Evolutionary conservation across 2,888 invertebrate species (phyloP).

Genomic region (Bombylius discolor): DNA sequence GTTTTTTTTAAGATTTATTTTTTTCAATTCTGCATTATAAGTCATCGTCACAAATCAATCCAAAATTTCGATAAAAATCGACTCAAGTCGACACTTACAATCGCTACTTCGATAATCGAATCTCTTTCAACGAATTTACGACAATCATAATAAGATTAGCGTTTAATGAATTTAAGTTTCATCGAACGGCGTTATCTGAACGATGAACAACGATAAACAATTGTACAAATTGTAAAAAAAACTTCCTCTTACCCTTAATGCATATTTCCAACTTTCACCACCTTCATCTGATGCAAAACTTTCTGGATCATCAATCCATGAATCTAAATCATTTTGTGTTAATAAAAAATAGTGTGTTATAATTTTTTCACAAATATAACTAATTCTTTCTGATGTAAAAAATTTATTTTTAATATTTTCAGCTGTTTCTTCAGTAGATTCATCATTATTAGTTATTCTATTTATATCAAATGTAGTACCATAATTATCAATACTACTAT

Average conservation of each 20-base stretch:
- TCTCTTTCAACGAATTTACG: too few relatives aligned
- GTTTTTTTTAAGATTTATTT: too few relatives aligned
- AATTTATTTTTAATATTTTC: slow-evolving; percentile 37
- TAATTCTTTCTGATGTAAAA: slow-evolving; percentile 60
- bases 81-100: too few relatives aligned
- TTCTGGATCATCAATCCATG: slow-evolving; percentile 87
- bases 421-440: slow-evolving; percentile 4
- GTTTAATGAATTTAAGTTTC: too few relatives aligned
- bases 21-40: too few relatives aligned
- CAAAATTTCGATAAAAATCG: too few relatives aligned
- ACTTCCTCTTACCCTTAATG: slow-evolving; percentile 53
- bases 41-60: too few relatives aligned
- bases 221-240: background rate
- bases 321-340: slow-evolving; percentile 66
- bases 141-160: too few relatives aligned
- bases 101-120: too few relatives aligned
- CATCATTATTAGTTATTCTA: background rate
- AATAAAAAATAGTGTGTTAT: slow-evolving; percentile 80
- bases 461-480: too few relatives aligned
- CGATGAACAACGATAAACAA: background rate
- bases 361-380: slow-evolving; percentile 70
- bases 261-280: slow-evolving; percentile 91
- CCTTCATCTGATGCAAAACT: slow-evolving; percentile 77
- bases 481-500: too few relatives aligned
- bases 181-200: too few relatives aligned